Evolutionary conservation across 2,113 vertebrate species (phyloP).

Genomic region (Euleptes europaea): DNA sequence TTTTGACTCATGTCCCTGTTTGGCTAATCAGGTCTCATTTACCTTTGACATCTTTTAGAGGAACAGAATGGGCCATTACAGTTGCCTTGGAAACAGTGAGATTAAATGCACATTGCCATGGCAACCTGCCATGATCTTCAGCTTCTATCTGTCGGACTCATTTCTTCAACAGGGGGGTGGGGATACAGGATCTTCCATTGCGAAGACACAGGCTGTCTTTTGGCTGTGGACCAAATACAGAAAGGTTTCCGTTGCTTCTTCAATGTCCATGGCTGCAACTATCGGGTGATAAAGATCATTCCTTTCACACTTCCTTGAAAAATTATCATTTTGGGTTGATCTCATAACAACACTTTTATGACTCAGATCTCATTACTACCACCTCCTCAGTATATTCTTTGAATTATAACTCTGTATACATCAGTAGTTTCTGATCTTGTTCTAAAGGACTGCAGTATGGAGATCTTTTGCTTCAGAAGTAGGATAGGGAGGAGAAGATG

Average conservation of each 20-base stretch:
- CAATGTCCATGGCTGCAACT: accelerated
- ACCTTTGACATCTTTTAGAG: constrained; percentile 81
- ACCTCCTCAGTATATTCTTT: neutral
- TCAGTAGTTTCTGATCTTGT: neutral
- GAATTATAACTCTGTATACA: neutral
- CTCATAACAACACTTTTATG: neutral
- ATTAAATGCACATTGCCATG: constrained; percentile 80
- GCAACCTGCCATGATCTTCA: constrained; percentile 79
- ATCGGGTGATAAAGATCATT: constrained; percentile 28
- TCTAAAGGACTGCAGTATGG: neutral
- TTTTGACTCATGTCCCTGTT: constrained; percentile 69
- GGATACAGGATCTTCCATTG: constrained; percentile 54
- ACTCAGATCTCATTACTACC: neutral
- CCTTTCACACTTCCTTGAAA: constrained; percentile 4
- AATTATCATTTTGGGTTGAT: neutral
- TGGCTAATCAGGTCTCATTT: constrained; percentile 75
- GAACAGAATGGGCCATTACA: constrained; percentile 79
- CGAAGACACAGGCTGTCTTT: neutral
- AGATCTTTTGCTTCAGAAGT: neutral
- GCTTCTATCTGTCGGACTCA: constrained; percentile 73
- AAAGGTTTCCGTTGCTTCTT: neutral
- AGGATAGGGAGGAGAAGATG: neutral
- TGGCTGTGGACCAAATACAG: neutral
- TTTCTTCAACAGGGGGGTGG: constrained; percentile 66
- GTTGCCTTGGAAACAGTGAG: constrained; percentile 78